Evolutionary conservation across 2,113 vertebrate genomes (phyloP).

Genomic region (Eulemur macaco): DNA sequence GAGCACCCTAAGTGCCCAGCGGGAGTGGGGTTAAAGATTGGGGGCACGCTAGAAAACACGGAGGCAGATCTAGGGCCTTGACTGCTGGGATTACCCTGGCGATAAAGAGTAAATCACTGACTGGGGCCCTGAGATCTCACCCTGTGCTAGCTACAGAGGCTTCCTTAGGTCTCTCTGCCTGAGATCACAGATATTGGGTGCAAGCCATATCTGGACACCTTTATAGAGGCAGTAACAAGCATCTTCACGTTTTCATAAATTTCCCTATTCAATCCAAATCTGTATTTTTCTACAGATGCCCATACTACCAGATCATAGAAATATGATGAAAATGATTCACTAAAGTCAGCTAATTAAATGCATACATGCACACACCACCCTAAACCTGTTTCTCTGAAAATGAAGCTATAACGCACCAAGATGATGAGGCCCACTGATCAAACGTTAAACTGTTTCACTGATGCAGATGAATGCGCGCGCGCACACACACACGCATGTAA

Average conservation of each 20-base stretch:
- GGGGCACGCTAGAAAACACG: fast-evolving
- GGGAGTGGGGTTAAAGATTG: not conserved
- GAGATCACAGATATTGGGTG: fast-evolving
- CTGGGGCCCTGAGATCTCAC: not conserved
- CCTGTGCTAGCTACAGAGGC: not conserved
- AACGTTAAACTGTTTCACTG: not conserved
- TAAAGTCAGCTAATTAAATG: not conserved
- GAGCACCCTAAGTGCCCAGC: fast-evolving
- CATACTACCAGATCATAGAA: not conserved
- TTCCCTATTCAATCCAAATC: not conserved
- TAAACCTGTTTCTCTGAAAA: not conserved
- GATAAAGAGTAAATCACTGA: not conserved
- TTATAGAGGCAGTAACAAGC: not conserved
- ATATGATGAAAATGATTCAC: not conserved
- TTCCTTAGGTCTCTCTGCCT: not conserved
- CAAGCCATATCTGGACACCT: not conserved
- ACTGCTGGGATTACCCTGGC: not conserved
- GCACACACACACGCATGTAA: no score
- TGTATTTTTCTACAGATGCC: not conserved
- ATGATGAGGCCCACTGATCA: not conserved
- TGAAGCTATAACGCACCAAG: not conserved
- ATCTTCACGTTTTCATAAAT: not conserved
- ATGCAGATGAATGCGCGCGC: not conserved
- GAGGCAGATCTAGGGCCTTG: not conserved
- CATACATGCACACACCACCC: not conserved